Evolutionary conservation across 2,113 vertebrate species (phyloP), one percentile per base, ranked within the genome.

Genomic region (Manacus vitellinus): DNA sequence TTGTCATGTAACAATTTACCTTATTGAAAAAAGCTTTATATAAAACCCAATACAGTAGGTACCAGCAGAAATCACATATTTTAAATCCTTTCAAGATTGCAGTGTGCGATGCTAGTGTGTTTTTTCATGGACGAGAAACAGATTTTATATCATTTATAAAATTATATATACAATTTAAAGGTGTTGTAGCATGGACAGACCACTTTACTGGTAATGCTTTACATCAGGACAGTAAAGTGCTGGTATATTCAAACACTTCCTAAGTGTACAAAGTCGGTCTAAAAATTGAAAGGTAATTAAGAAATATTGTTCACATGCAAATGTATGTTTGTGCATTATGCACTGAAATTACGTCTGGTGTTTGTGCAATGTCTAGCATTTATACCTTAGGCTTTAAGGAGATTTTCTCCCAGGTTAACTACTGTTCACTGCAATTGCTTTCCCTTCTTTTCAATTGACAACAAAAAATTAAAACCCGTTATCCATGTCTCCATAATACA

Each of bases 1-100:
- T 98, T 99, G 98, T 99, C 98, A 98, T 98, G 98, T 98, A 98
- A 98, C 98, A 99, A 99, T 99, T 98, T 98, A 98, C 98, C 98
- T 98, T 98, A 98, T 98, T 98, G 98, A 98, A 98, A 98, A 98
- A 98, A 98, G 98, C 98, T 98, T 98, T 98, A 98, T 98, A 97
- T 98, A 98, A 98, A 98, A 97, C 97, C 96, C 97, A 97, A 97
- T 98, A 98, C 98, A 97, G 98, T 98, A 98, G 98, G 97, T 97
- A 97, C 97, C 96, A 96, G 98, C 97, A 98, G 97, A 98, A 98
- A 98, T 98, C 98, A 98, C 98, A 97, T 98, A 98, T 98, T 98
- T 98, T 98, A 98, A 98, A 98, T 97, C 97, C 97, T 98, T 97
- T 97, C 97, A 97, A 98, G 98, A 98, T 98, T 98, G 97, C 97